phyloP scores from a whole-genome alignment of 2,113 vertebrate species.

The Boulengerochromis microlepis region DNA sequence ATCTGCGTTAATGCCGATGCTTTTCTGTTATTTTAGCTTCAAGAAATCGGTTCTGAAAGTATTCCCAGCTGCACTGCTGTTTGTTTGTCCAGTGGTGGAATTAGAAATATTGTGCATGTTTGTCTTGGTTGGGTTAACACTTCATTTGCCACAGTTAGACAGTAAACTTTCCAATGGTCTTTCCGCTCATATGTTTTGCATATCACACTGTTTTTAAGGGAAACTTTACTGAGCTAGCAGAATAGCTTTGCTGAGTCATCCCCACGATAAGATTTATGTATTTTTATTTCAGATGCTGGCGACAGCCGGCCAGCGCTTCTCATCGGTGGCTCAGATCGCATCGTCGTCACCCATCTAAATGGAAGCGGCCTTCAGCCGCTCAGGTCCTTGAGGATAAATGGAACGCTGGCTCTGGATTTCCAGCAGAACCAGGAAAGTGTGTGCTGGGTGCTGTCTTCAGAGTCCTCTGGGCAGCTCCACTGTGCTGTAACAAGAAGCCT shows the following conservation, averaged over 20 bases:
- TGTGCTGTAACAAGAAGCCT: constrained; percentile 77
- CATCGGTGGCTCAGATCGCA: constrained; percentile 76
- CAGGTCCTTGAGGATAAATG: constrained; percentile 72
- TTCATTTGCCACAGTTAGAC: not conserved
- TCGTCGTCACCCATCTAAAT: constrained; percentile 80
- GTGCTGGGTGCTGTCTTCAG: constrained; percentile 86
- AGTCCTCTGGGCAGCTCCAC: constrained; percentile 79
- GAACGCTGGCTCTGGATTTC: constrained; percentile 81
- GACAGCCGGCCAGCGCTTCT: constrained; percentile 83
- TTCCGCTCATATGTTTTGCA: not conserved
- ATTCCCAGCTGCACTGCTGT: not conserved
- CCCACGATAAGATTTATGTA: not conserved
- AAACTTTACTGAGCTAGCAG: not conserved
- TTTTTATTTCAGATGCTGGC: constrained; percentile 71
- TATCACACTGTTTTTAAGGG: not conserved
- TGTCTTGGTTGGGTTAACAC: not conserved
- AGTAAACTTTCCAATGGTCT: not conserved
- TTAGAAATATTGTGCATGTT: not conserved
- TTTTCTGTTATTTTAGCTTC: not conserved
- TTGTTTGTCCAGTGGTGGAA: not conserved
- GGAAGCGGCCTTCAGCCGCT: constrained; percentile 76
- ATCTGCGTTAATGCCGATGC: not conserved
- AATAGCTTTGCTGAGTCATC: not conserved
- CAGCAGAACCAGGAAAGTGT: constrained; percentile 79
- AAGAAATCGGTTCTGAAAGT: not conserved